These are phyloP conservation scores for Cheilosia urbana DNA, from an alignment of 2,888 invertebrate species.

Conservation along the genomic window DNA sequence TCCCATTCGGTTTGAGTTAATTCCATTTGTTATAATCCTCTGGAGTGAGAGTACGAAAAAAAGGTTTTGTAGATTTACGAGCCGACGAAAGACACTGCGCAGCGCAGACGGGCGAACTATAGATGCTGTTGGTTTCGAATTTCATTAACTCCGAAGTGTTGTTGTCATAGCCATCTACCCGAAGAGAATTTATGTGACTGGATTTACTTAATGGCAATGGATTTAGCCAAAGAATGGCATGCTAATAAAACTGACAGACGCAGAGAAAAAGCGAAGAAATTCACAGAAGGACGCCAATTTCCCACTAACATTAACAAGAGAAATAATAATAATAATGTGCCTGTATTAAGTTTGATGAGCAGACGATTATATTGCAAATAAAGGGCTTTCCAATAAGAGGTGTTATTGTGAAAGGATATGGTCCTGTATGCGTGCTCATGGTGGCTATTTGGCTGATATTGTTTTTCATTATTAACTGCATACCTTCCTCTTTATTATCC, in stretches of 20 bases:
- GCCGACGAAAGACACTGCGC: background rate
- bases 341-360: constrained; percentile 36
- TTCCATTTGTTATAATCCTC: constrained; percentile 47
- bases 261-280: background rate
- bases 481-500: too few relatives aligned
- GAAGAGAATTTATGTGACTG: constrained; percentile 44
- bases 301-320: constrained; percentile 30
- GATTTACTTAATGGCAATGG: constrained; percentile 54
- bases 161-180: constrained; percentile 1
- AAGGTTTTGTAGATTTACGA: background rate
- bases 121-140: constrained; percentile 28
- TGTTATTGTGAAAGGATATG: too few relatives aligned
- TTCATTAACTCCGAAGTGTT: constrained; percentile 21
- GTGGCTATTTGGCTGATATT: too few relatives aligned
- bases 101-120: background rate
- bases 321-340: constrained; percentile 36
- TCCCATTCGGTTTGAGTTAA: constrained; percentile 26
- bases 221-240: constrained; percentile 34
- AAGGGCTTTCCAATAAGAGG: too few relatives aligned
- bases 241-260: constrained; percentile 41
- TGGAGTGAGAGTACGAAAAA: background rate
- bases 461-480: too few relatives aligned
- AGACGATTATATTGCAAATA: constrained; percentile 35
- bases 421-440: too few relatives aligned
- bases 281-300: constrained; percentile 20